Evolutionary conservation across 2,888 invertebrate species (phyloP).

Genomic region (Luffia ferchaultella): DNA sequence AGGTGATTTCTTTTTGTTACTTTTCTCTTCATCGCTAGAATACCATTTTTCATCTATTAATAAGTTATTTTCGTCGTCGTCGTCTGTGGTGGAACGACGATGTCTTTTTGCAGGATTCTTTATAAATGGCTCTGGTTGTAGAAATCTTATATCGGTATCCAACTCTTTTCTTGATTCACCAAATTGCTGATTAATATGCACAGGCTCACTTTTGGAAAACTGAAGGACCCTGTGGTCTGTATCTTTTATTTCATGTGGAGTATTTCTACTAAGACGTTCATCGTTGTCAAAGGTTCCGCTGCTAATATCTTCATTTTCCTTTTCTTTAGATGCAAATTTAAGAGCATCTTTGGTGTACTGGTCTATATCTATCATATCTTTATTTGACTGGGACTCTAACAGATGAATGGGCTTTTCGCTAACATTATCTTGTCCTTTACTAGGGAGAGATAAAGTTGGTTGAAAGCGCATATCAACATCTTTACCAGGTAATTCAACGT

Average conservation of each 20-base stretch:
- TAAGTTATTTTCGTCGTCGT: conserved; percentile 67
- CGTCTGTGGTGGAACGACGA: conserved; percentile 60
- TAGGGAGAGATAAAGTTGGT: conserved; percentile 23
- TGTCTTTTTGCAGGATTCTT: conserved; percentile 52
- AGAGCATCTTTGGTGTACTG: conserved; percentile 63
- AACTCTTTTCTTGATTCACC: conserved; percentile 26
- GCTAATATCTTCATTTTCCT: conserved; percentile 51
- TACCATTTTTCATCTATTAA: conserved; percentile 76
- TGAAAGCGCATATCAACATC: conserved; percentile 62
- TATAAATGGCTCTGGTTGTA: conserved; percentile 52
- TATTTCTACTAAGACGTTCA: conserved; percentile 20
- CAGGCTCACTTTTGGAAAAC: conserved; percentile 28
- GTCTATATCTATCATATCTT: conserved; percentile 58
- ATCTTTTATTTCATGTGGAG: conserved; percentile 37
- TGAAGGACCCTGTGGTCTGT: conserved; percentile 58
- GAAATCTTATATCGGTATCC: conserved; percentile 55
- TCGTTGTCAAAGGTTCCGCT: conserved; percentile 42
- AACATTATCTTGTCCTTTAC: conserved; percentile 23
- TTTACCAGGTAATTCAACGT: conserved; percentile 45
- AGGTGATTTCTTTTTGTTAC: conserved; percentile 42
- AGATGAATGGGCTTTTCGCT: conserved; percentile 17
- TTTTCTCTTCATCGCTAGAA: conserved; percentile 80
- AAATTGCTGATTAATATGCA: background rate
- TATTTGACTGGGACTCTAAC: conserved; percentile 29
- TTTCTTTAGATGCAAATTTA: conserved; percentile 56